Base-by-base conservation (phyloP, 2,888 invertebrate species). In the Phrixothrix hirtus region DNA sequence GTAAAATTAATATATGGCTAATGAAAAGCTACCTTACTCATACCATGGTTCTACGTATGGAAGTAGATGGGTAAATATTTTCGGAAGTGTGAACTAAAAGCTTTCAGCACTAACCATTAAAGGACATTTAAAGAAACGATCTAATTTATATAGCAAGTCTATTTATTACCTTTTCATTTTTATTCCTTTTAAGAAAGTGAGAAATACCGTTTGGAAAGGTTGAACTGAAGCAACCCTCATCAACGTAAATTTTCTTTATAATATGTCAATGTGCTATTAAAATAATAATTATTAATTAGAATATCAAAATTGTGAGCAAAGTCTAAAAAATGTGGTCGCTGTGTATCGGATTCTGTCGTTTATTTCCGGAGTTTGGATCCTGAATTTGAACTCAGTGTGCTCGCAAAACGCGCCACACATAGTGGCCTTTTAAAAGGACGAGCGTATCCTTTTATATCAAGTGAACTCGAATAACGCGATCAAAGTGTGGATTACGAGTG, bases 391-490 rank as follows among this genome's bases (percentile, higher is more conserved):
- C 64, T 66, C 64, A 68, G 67, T 70, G 63, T 64, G 63, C 59
- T 63, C 61, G 59, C 65, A 65, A 63, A 61, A 57, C 65, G 67
- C 69, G 67, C 65, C 60, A 63, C 63, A 63, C 64, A 64, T 60
- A 61, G 60, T 59, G 62, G 63, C 64, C 63, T 67, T 67, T 66
- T 57, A 64, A 67, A 68, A 64, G 59, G 64, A 64, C 60, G 59
- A 62, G 54, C 57, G 58, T 58, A 57, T 55, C 57, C 56, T 54
- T 58, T 61, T 59, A 56, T 58, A 59, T 59, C 60, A 57, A 65
- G 62, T 62, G 62, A 65, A 65, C 64, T 63, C 60, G 67, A 66
- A 66, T 66, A 67, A 67, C 68, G 68, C 63, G 67, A 57, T 67
- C 63, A 66, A 64, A 68, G 65, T 49, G 60, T 60, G 60, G 34